Base-by-base conservation (phyloP, 2,797 vertebrate genomes). In the Limnodromus scolopaceus region DNA sequence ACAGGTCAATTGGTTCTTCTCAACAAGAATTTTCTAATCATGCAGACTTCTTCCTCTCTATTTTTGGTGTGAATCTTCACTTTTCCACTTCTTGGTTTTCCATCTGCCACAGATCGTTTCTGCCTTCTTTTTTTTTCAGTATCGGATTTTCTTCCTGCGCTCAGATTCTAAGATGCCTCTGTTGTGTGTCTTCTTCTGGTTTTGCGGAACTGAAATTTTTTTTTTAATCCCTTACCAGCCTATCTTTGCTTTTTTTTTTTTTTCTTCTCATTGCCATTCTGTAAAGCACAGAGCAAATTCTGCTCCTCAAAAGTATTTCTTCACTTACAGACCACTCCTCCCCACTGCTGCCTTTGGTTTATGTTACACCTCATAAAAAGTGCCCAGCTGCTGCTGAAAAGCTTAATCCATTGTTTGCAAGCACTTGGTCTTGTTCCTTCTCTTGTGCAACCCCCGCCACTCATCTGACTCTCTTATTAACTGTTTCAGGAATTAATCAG, bases 291-390 rank as follows among this genome's bases (percentile, higher is more conserved):
- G 48, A 81, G 48, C 23, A 93, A 91, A 68, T 16, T 61, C 18
- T 39, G 28, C 83, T 94, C 60, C 81, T 72, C 54, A 79, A 68
- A 91, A 82, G n/a, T 53, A 83, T 34, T 93, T 93, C 58, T 92
- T 92, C 32, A 23, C 19, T 55, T 74, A 24, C 36, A 68, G 60
- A 22, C 48, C n/a, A 27, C 66, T 87, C 32, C 27, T 87, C 39
- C 79, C 77, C 45, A 16, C 23, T 92, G 78, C 55, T 63, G 20
- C 46, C 38, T 38, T 5, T 2, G 17, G 36, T 43, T 89, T 55
- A 68, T 17, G 22, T 76, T 74, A 70, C 10, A 34, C 15, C 7
- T 22, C n/a, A 1, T n/a, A 46, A 61, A 43, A n/a, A 86, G 41
- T 41, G 38, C 16, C 46, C 38, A 69, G 51, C 46, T 77, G 57